Evolutionary conservation across 2,888 invertebrate genomes (phyloP), one percentile per base, ranked within the genome.

Genomic region (Copidosoma aretas): DNA sequence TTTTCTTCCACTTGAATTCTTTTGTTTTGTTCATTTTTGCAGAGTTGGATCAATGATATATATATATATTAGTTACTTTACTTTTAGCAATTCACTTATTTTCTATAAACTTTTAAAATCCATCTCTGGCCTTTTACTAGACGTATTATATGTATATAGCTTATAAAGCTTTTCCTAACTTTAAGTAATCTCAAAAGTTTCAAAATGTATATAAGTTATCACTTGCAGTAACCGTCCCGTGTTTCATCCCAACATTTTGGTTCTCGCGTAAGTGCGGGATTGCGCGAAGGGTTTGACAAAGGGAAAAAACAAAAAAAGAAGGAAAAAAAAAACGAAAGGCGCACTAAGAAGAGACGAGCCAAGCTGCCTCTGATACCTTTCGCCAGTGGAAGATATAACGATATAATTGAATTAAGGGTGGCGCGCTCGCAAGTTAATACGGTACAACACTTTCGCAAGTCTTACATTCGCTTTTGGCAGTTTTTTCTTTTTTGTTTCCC

Each of bases 131-230:
- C 32, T 32, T 8, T 32, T 68, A 70, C 75, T 71, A 73, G 53
- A 71, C 71, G 57, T 71, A 73, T 60, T 73, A 74, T 75, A 74
- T 75, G 73, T 74, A 72, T 61, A 32, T 46, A 46, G 43, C 12
- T 46, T 46, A 17, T 70, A 65, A 71, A 66, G 58, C 58, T 61
- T 68, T 32, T 60, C 71, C 71, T 74, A 69, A 64, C 59, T 73
- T 75, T 75, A 76, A 75, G 72, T 77, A 78, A 78, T 78, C 75
- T 78, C 78, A 78, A 78, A 78, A 73, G 74, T 75, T 77, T 71
- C 72, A 76, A 77, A 77, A 74, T 68, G 60, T 60, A 63, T 60
- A 60, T 59, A 62, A 59, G 52, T 67, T 68, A 71, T 67, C 67
- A 64, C 58, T 17, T 49, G 69, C 69, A 73, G 70, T 73, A 61